These are phyloP conservation scores for Sylvia borin DNA, from an alignment of 2,797 vertebrate species.

Conservation along the genomic window DNA sequence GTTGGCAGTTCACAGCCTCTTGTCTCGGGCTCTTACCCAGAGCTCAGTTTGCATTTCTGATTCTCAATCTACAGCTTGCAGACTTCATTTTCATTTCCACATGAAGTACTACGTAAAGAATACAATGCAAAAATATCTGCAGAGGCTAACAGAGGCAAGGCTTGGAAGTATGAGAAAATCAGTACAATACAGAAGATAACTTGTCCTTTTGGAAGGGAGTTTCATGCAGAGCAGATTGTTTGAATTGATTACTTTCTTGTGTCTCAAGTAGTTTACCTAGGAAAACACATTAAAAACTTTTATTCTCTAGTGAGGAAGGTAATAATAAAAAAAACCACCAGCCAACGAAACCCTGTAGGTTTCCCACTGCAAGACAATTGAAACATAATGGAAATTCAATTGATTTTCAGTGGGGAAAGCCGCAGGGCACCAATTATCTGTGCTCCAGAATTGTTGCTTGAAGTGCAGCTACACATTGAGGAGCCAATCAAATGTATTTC, in stretches of 20 bases:
- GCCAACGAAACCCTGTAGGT: conserved; percentile 40
- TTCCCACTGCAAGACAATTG: conserved; percentile 62
- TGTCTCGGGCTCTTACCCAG: background rate
- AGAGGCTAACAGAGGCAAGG: background rate
- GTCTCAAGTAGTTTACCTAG: conserved; percentile 30
- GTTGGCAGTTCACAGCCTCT: rapidly evolving
- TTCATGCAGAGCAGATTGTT: conserved; percentile 42
- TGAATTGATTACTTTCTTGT: conserved; percentile 53
- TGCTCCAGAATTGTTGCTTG: conserved; percentile 56
- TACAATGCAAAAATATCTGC: background rate
- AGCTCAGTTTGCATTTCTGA: background rate
- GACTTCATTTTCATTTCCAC: background rate
- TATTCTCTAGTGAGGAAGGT: conserved; percentile 45
- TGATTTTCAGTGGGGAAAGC: conserved; percentile 66
- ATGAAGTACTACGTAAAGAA: background rate
- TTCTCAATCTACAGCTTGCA: background rate
- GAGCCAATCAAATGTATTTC: conserved; percentile 55
- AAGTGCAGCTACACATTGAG: conserved; percentile 46
- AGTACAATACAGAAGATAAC: background rate
- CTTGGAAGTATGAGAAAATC: background rate
- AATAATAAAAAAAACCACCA: conserved; percentile 43
- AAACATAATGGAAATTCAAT: conserved; percentile 73
- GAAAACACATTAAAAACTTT: conserved; percentile 42
- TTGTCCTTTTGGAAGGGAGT: conserved; percentile 15
- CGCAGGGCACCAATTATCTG: conserved; percentile 71